Base-by-base conservation (phyloP, 2,888 invertebrate species). In the Volucella zonaria region DNA sequence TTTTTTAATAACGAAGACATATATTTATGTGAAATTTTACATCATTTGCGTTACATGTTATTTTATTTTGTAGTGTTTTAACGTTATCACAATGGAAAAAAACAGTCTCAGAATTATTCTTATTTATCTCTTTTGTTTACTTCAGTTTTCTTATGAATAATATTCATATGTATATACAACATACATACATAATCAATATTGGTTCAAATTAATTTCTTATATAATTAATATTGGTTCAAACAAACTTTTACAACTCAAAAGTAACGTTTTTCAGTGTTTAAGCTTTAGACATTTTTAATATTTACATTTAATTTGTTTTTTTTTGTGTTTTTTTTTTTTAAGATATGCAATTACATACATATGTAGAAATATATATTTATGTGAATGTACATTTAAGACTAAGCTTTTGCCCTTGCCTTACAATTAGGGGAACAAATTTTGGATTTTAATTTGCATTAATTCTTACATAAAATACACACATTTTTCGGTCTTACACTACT, bases 71-170 rank as follows among this genome's bases (percentile, higher is more conserved):
- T 61, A 78, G 52, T 83, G 74, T 93, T 89, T 93, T 93, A 93
- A 93, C 93, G 82, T 93, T 93, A 93, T 93, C 93, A 93, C 93
- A 93, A 93, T 93, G 93, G 93, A 93, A 93, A 93, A 82, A 88
- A 89, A 87, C 87, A 87, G 87, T 87, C 87, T 87, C 87, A 87
- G 85, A 86, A 85, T 87, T 86, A 87, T 87, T 80, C 83, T 83
- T 82, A 47, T 86, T 78, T 67, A 66, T 73, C 23, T 75, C 49
- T 74, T 62, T 73, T 75, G 43, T 68, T 54, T 51, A 45, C 51
- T 76, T 79, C 64, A 47, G 38, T 80, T 75, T 68, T 59, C 47
- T 81, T 71, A 61, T 64, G 18, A 45, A 54, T 62, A 62, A 18
- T 59, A 38, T 38, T 49, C 14, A 47, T 47, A 47, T 47, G 12